These are phyloP conservation scores for Hyposmocoma kahamanoa DNA, from an alignment of 1,140 invertebrate species.

Conservation along the genomic window DNA sequence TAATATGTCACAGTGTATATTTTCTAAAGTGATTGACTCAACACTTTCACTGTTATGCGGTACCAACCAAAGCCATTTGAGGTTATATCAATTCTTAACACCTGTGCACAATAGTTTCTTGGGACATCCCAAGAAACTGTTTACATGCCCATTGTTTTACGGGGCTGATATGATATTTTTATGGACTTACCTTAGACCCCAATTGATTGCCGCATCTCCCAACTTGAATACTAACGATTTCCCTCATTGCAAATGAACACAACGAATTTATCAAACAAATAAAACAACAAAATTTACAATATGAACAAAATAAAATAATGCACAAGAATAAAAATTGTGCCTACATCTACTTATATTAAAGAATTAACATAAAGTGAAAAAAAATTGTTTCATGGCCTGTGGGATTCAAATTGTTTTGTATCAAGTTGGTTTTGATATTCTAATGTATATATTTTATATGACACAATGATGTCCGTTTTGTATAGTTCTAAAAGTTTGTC, in stretches of 20 bases:
- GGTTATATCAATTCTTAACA: neutral
- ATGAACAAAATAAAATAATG: slow-evolving; percentile 16
- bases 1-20: too few species aligned
- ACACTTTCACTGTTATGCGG: too few species aligned
- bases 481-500: too few species aligned
- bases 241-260: slow-evolving; percentile 51
- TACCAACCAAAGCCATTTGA: neutral
- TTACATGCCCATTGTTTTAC: neutral
- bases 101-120: neutral
- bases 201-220: slow-evolving; percentile 64
- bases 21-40: too few species aligned
- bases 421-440: slow-evolving; percentile 8
- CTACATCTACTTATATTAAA: slow-evolving; percentile 29
- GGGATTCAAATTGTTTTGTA: slow-evolving; percentile 5
- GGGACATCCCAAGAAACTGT: neutral
- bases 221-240: slow-evolving; percentile 59
- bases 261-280: neutral
- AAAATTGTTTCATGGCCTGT: slow-evolving; percentile 13
- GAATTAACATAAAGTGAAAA: slow-evolving; percentile 14
- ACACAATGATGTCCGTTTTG: neutral
- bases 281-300: slow-evolving; percentile 15
- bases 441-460: neutral
- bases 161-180: neutral
- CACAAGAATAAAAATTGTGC: slow-evolving; percentile 18
- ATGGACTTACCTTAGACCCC: slow-evolving; percentile 48